These are phyloP conservation scores for Hucho hucho DNA, from an alignment of 2,113 vertebrate species.

Conservation along the genomic window DNA sequence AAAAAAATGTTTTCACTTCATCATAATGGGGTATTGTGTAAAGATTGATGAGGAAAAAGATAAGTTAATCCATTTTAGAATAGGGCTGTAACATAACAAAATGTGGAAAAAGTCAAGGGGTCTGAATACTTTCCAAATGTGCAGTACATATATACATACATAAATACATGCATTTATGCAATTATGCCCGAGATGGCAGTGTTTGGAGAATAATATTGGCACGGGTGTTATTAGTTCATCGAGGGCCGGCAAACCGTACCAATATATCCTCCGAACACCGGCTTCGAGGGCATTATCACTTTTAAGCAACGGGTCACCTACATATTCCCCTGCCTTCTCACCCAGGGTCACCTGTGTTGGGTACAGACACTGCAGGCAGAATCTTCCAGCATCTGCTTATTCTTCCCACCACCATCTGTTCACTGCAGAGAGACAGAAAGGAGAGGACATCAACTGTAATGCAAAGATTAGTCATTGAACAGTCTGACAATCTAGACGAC, in stretches of 20 bases:
- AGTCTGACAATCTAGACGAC: background rate
- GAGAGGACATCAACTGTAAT: background rate
- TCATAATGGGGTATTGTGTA: too few relatives aligned
- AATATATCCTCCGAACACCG: too few relatives aligned
- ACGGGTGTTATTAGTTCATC: too few relatives aligned
- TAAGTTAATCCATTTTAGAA: too few relatives aligned
- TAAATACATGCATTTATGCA: too few relatives aligned
- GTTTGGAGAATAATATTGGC: background rate
- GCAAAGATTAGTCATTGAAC: background rate
- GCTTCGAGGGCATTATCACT: background rate
- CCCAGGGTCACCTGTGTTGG: slow-evolving; percentile 12
- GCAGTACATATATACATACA: too few relatives aligned
- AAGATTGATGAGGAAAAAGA: too few relatives aligned
- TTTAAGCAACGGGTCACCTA: background rate
- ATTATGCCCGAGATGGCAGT: background rate
- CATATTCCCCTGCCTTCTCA: background rate
- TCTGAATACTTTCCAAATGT: too few relatives aligned
- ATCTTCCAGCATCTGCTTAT: slow-evolving; percentile 12
- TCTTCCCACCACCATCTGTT: slow-evolving; percentile 13
- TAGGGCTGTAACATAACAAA: too few relatives aligned
- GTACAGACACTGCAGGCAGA: background rate
- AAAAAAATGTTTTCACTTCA: too few relatives aligned
- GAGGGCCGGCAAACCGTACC: too few relatives aligned
- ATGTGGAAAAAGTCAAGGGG: too few relatives aligned
- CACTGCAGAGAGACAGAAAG: background rate